Conservation (phyloP, 1,140 invertebrate species). For the Drosophila nikananu region DNA sequence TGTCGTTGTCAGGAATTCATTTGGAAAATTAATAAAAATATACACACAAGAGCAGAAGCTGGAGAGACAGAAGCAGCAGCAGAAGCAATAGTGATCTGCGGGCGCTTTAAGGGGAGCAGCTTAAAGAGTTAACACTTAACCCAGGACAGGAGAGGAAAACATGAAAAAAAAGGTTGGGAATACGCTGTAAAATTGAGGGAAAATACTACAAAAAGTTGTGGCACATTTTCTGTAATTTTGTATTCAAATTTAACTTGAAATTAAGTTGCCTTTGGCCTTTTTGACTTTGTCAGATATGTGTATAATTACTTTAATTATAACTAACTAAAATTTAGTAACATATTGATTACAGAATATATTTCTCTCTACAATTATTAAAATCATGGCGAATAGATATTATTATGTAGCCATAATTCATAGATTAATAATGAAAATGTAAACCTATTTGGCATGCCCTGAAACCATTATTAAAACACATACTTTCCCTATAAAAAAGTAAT, state of each 20-base stretch:
- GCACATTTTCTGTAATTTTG: background rate
- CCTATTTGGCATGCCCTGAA: background rate
- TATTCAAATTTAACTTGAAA: background rate
- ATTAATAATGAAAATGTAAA: background rate
- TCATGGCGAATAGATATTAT: background rate
- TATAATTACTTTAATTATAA: background rate
- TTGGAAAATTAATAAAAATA: conserved; percentile 84
- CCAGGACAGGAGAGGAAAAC: background rate
- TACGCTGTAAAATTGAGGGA: accelerated
- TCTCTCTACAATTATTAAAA: background rate
- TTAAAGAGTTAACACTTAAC: conserved; percentile 36
- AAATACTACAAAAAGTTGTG: background rate
- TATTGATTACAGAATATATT: background rate
- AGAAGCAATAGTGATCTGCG: conserved; percentile 12
- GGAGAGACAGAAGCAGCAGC: background rate
- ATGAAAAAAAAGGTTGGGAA: background rate
- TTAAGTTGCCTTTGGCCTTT: background rate
- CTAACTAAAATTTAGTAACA: background rate
- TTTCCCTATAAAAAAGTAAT: background rate
- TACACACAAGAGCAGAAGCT: conserved; percentile 34
- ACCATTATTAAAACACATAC: background rate
- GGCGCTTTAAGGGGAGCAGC: conserved; percentile 30
- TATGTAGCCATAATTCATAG: background rate
- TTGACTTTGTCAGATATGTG: background rate
- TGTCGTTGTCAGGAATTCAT: conserved; percentile 75